Evolutionary conservation across 2,888 invertebrate genomes (phyloP).

Genomic region (Trissoscelio sp.): DNA sequence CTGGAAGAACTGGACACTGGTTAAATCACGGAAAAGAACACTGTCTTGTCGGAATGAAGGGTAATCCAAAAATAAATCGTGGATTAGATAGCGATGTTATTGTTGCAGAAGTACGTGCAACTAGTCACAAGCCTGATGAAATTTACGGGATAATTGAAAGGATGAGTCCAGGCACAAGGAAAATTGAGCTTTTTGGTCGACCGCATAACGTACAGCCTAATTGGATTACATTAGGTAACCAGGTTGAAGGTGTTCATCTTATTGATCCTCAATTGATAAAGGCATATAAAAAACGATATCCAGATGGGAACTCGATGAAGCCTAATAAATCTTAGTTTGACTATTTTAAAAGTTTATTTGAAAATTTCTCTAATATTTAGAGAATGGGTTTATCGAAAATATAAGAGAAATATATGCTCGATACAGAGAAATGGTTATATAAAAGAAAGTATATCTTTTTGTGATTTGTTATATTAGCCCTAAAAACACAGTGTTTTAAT

Average conservation of each 20-base stretch:
- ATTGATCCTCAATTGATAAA: slow-evolving; percentile 96
- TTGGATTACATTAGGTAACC: slow-evolving; percentile 99
- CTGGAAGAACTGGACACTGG: slow-evolving; percentile 99
- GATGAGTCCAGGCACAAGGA: slow-evolving; percentile 97
- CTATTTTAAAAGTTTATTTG: neutral
- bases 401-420: too few relatives aligned
- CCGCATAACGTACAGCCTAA: slow-evolving; percentile 99
- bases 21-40: slow-evolving; percentile 99
- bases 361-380: slow-evolving; percentile 11
- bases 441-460: too few relatives aligned
- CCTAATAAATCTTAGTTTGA: slow-evolving; percentile 78
- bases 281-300: slow-evolving; percentile 95
- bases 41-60: slow-evolving; percentile 98
- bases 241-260: slow-evolving; percentile 96
- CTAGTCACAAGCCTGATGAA: slow-evolving; percentile 99
- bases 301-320: slow-evolving; percentile 91
- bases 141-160: slow-evolving; percentile 99
- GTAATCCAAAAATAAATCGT: slow-evolving; percentile 94
- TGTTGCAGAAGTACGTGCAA: slow-evolving; percentile 98
- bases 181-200: slow-evolving; percentile 98
- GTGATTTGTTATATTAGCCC: too few relatives aligned
- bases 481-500: too few relatives aligned
- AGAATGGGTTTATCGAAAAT: neutral
- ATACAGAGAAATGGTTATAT: too few relatives aligned
- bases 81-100: slow-evolving; percentile 99